Evolutionary conservation across 1,140 invertebrate species (phyloP), one percentile per base, ranked within the genome.

Genomic region (Meteorus sp.): DNA sequence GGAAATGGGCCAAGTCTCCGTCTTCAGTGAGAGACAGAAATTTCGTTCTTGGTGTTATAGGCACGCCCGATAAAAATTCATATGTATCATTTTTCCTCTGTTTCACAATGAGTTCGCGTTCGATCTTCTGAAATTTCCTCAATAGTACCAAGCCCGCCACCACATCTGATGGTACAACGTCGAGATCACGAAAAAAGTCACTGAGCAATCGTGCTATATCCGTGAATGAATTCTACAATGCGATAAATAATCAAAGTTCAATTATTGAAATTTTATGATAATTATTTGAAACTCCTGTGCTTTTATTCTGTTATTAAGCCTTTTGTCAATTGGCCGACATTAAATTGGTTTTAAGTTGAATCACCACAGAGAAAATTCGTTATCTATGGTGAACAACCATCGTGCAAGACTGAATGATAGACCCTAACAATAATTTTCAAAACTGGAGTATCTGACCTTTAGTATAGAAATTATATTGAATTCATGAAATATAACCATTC

Each of bases 81-180:
- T 93, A 93, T n/a, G 90, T 91, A 64, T 92, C 91, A 73, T 94
- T 92, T 62, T 89, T 88, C 25, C 85, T 81, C 79, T 91, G 87
- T 63, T 89, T 86, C 2, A 95, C 87, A 61, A 92, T 90, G 6
- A 86, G 81, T 74, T 90, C 87, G 47, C 89, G 83, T 71, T 92
- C 88, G 44, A 91, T 81, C 65, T 91, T 92, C 76, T 95, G 93
- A 62, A 91, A 89, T 67, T 90, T 89, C 31, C 92, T 78, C 11
- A 95, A 81, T 11, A 95, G 76, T 0, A 95, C 88, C 17, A 95
- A 76, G 4, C 93, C 93, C 8, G 92, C 93, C 2, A 95, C 85
- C 2, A 95, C 91, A 78, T 95, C 93, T 23, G 92, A 93, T 1
- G 92, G 92, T 2, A 95, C 93, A n/a, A 95, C 91, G 77, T 95